Percentiles rank a stretch among this genome's conserved stretches.
These are phyloP conservation scores for Chitala chitala DNA, from an alignment of 2,113 vertebrate genomes.

Conservation along the genomic window DNA sequence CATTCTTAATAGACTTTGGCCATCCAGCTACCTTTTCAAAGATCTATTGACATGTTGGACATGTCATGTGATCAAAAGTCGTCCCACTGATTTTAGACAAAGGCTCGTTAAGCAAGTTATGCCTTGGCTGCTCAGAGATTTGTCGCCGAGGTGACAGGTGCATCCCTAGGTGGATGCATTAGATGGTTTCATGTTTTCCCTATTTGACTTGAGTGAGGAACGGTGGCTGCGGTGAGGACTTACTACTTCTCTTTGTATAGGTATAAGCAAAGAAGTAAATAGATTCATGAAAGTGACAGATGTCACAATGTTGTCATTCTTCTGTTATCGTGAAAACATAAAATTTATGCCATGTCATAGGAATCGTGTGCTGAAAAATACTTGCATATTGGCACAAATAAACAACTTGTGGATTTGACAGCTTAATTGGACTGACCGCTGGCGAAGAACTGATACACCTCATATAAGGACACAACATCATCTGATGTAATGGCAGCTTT, in stretches of 20 bases:
- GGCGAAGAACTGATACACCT: too few species aligned
- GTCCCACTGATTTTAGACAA: constrained; percentile 10
- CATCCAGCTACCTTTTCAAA: not conserved
- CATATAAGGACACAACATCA: too few species aligned
- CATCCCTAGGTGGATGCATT: constrained; percentile 18
- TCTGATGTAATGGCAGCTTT: too few species aligned
- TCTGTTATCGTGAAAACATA: constrained; percentile 35
- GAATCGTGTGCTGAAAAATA: not conserved
- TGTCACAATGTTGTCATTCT: not conserved
- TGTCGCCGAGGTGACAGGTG: constrained; percentile 18
- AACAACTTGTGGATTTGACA: constrained; percentile 10
- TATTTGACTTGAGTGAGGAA: constrained; percentile 9
- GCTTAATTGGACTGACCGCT: too few species aligned
- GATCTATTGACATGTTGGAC: too few species aligned
- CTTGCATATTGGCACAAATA: not conserved
- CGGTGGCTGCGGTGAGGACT: too few species aligned
- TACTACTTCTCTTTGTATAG: not conserved
- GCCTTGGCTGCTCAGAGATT: not conserved
- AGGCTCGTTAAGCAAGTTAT: constrained; percentile 10
- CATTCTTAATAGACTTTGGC: constrained; percentile 23
- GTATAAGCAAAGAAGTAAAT: not conserved
- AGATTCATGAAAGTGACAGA: not conserved
- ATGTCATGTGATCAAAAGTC: not conserved
- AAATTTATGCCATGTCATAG: not conserved
- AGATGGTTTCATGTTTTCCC: not conserved